These are phyloP conservation scores for Esox masquinongy DNA, from an alignment of 2,797 vertebrate species.

Conservation along the genomic window DNA sequence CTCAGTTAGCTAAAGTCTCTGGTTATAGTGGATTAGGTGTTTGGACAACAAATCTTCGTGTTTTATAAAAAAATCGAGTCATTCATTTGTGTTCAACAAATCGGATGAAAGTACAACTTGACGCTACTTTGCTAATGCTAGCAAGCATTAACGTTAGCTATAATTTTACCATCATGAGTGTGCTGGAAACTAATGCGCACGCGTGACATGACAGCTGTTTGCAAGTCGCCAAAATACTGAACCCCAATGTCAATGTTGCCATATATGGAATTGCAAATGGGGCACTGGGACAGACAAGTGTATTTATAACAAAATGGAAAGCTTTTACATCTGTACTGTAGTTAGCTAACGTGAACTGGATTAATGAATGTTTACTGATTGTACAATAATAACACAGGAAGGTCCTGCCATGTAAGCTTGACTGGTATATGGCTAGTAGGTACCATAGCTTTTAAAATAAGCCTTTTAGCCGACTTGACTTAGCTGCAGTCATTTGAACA, in stretches of 20 bases:
- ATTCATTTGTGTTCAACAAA: neutral
- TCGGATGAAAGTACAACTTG: neutral
- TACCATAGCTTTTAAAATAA: neutral
- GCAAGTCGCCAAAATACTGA: conserved; percentile 75
- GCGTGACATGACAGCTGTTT: conserved; percentile 68
- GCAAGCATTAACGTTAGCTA: conserved; percentile 8
- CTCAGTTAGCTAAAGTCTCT: neutral
- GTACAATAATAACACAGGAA: neutral
- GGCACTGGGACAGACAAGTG: conserved; percentile 75
- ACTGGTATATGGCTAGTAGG: neutral
- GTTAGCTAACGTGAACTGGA: conserved; percentile 19
- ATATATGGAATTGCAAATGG: conserved; percentile 81
- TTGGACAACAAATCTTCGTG: too few relatives aligned
- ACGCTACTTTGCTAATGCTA: neutral
- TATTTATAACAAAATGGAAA: conserved; percentile 81
- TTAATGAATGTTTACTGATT: conserved; percentile 28
- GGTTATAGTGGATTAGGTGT: too few relatives aligned
- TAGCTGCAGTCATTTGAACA: too few relatives aligned
- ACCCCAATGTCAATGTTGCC: conserved; percentile 75
- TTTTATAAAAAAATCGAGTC: neutral
- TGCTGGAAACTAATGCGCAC: conserved; percentile 28
- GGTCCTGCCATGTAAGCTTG: neutral
- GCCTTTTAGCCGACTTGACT: too few relatives aligned
- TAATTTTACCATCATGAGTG: conserved; percentile 10
- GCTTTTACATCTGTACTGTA: conserved; percentile 37